Evolutionary conservation across 1,140 invertebrate species (phyloP).

Genomic region (Tetranychus cinnabarinus): DNA sequence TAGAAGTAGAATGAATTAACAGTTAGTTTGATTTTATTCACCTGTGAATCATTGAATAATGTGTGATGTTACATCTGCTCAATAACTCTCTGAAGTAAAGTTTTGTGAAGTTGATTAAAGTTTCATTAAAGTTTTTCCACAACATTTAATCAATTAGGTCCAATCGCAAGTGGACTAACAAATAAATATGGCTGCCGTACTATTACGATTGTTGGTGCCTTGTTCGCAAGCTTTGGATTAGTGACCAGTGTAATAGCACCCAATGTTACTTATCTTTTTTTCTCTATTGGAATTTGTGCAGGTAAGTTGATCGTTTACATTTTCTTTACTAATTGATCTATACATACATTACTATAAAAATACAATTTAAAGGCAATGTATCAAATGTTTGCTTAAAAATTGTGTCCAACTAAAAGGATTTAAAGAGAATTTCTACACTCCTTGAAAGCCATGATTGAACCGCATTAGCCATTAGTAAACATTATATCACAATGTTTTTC

Average conservation of each 20-base stretch:
- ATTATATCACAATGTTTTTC: background rate
- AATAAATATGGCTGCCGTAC: conserved; percentile 73
- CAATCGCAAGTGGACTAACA: conserved; percentile 68
- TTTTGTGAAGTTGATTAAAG: background rate
- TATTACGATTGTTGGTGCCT: conserved; percentile 61
- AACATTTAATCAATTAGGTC: conserved; percentile 32
- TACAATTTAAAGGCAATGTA: background rate
- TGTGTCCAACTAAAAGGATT: no score
- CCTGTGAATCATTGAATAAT: background rate
- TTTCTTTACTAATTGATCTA: background rate
- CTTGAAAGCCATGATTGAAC: no score
- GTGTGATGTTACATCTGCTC: background rate
- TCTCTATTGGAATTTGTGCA: conserved; percentile 65
- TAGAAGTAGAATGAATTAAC: no score
- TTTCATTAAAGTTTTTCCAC: background rate
- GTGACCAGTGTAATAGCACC: conserved; percentile 44
- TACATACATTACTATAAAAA: background rate
- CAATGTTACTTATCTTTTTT: conserved; percentile 50
- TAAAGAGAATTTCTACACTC: no score
- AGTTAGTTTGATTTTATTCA: no score
- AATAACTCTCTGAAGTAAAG: background rate
- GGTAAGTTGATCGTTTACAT: conserved; percentile 23
- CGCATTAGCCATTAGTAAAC: no score
- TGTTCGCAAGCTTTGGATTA: conserved; percentile 49
- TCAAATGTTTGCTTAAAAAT: background rate